Evolutionary conservation across 2,888 invertebrate species (phyloP), one percentile per base, ranked within the genome.

Genomic region (Myathropa florea): DNA sequence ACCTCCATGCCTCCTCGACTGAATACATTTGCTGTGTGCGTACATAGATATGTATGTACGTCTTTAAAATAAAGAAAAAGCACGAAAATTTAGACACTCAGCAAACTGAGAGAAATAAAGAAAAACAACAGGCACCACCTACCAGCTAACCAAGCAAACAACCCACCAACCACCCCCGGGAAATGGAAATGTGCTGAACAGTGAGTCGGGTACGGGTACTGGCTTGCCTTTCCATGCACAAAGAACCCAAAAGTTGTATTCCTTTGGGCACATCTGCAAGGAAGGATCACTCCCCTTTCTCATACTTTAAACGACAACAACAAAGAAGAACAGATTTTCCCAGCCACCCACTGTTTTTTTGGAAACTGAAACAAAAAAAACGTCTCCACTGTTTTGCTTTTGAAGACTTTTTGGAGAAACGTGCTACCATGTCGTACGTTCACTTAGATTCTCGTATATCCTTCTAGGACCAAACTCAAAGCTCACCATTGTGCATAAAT

Each of bases 181-280:
- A 77, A 85, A 73, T 68, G 77, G 68, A 85, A 85, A 82, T 85
- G 55, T 85, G 85, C 82, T 85, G 68, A 82, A 26, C 76, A 70
- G 59, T 73, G 46, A 59, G 70, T 64, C 70, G 75, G 36, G 36
- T 21, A 26, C 70, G 75, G 36, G 36, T 21, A 26, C 79, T 60
- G 30, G 70, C 61, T 64, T 68, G 82, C 72, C 60, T 14, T 68
- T 57, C 60, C 30, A 63, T 78, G 70, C 78, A 86, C 83, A 86
- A 83, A 83, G 73, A 83, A 86, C 78, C 83, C 75, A 23, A 86
- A 86, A 86, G 83, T 86, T 86, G 78, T 86, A 86, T 86, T 86
- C 86, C 86, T 83, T 83, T 71, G 83, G 86, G 86, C 86, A 86
- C 86, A 86, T 86, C 86, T 86, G 86, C 60, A 78, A 86, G 83